Evolutionary conservation across 2,888 invertebrate species (phyloP).

Genomic region (Xestia c-nigrum): DNA sequence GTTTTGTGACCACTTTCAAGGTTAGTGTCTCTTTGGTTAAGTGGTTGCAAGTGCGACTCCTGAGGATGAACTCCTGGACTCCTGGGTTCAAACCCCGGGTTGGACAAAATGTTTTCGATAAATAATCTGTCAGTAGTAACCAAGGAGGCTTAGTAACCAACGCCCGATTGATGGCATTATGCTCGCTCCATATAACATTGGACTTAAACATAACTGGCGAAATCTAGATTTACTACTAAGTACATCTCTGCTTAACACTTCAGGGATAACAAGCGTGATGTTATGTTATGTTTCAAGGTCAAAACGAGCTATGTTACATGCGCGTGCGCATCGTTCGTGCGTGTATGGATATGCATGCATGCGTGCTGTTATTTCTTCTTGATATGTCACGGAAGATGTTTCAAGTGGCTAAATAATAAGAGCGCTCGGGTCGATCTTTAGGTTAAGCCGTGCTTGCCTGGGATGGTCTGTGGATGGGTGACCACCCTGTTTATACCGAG

Average conservation of each 20-base stretch:
- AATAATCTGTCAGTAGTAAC: neutral
- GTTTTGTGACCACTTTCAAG: conserved; percentile 59
- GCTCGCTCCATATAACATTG: neutral
- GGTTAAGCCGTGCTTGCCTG: too few relatives aligned
- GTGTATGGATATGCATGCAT: conserved; percentile 18
- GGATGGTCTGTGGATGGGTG: too few relatives aligned
- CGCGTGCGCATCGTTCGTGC: conserved; percentile 40
- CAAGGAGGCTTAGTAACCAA: too few relatives aligned
- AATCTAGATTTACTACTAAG: neutral
- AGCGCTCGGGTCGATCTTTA: too few relatives aligned
- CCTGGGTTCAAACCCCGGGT: too few relatives aligned
- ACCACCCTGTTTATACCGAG: too few relatives aligned
- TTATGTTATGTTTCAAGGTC: conserved; percentile 41
- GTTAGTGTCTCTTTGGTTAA: conserved; percentile 19
- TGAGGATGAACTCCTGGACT: neutral
- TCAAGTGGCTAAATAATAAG: neutral
- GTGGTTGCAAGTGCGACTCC: neutral
- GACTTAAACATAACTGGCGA: neutral
- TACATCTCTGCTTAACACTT: neutral
- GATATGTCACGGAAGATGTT: conserved; percentile 11
- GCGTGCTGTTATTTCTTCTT: conserved; percentile 23
- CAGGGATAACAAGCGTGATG: neutral
- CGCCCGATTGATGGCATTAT: neutral
- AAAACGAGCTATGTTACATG: neutral
- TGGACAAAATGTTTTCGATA: neutral